phyloP scores from a whole-genome alignment of 2,113 vertebrate genomes.

The Copsychus sechellarum region DNA sequence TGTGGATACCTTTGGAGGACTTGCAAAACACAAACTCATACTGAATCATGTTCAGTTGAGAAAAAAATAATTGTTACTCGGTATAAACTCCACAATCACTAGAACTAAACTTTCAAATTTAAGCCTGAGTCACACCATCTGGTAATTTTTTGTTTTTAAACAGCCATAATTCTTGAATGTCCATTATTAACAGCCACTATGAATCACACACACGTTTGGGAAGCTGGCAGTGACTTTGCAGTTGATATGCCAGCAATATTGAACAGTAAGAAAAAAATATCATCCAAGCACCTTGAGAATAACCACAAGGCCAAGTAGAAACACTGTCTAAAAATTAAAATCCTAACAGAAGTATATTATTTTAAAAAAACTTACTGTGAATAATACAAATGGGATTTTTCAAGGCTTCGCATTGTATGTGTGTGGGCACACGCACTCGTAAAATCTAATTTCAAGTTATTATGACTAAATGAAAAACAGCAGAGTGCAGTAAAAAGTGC shows the following conservation, averaged over 20 bases:
- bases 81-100: fast-evolving
- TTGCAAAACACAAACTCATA: background rate
- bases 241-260: background rate
- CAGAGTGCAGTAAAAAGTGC: background rate
- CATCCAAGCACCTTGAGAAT: background rate
- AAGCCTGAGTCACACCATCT: background rate
- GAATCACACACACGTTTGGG: background rate
- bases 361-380: background rate
- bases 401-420: background rate
- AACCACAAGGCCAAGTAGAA: background rate
- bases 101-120: background rate
- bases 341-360: background rate
- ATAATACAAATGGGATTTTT: background rate
- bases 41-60: background rate
- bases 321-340: background rate
- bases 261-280: background rate
- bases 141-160: background rate
- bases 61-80: background rate
- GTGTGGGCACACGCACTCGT: fast-evolving
- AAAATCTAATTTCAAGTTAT: background rate
- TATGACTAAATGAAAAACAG: background rate
- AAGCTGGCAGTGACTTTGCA: background rate
- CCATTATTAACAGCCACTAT: background rate
- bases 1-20: background rate
- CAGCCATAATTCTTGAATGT: background rate